Conservation (phyloP, 2,797 vertebrate genomes). For the Chiloscyllium punctatum region DNA sequence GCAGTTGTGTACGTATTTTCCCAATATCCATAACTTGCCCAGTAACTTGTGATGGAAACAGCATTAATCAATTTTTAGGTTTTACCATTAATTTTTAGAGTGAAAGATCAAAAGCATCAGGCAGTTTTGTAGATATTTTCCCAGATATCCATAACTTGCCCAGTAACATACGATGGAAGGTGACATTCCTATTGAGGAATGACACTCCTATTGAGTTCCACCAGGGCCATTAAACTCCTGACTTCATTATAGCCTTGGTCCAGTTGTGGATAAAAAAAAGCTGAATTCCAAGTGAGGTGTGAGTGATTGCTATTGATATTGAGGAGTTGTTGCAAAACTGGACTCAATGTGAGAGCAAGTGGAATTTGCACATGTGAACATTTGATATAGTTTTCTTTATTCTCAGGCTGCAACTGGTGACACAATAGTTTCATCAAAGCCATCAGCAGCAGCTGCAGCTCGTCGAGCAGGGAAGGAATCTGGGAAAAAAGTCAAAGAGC, state of each 20-base stretch:
- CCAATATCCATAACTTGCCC: not conserved
- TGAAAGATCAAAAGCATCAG: not conserved
- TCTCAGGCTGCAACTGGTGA: slow-evolving; percentile 81
- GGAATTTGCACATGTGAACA: not conserved
- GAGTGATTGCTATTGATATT: too few relatives aligned
- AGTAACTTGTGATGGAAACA: not conserved
- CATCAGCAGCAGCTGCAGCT: slow-evolving; percentile 71
- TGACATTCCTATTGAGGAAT: too few relatives aligned
- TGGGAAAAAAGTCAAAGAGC: slow-evolving; percentile 40
- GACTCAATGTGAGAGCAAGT: not conserved
- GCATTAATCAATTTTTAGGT: not conserved
- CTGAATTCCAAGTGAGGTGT: too few relatives aligned
- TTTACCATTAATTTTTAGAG: not conserved
- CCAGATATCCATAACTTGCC: not conserved
- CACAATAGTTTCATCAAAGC: slow-evolving; percentile 86
- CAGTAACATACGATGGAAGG: not conserved
- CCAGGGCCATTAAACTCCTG: too few relatives aligned
- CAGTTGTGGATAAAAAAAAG: too few relatives aligned
- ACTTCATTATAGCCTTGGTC: too few relatives aligned
- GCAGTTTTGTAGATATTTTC: not conserved
- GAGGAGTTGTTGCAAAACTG: too few relatives aligned
- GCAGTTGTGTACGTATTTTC: not conserved
- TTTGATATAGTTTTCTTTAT: slow-evolving; percentile 22
- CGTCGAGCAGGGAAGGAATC: slow-evolving; percentile 53
- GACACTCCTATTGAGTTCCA: too few relatives aligned